Base-by-base conservation (phyloP, 2,888 invertebrate genomes). In the Limnephilus rhombicus region DNA sequence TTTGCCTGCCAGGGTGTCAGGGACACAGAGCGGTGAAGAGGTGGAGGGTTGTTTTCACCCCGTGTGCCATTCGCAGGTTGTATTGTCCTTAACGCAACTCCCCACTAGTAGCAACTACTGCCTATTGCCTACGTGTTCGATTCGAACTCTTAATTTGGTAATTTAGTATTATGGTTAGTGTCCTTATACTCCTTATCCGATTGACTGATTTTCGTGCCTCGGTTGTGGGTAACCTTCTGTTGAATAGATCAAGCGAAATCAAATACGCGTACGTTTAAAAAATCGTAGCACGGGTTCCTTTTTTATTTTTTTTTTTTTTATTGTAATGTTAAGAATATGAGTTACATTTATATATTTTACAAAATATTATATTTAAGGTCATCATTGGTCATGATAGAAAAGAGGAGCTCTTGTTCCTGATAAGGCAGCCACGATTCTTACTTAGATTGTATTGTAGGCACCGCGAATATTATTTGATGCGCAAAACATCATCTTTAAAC, bases 1-100 rank as follows among this genome's bases (percentile, higher is more conserved):
- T 93, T 93, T 93, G 80, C 83, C 90, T 49, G 82, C 80, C 82
- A 81, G 92, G 91, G 92, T 89, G 82, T 89, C 91, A 90, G 92
- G 91, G 80, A 31, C 89, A 53, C 92, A 24, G 83, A 82, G 81
- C 53, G 85, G 45, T 49, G 89, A 91, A 81, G 91, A 29, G 68
- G 85, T 31, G 85, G 86, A 83, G 85, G 91, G 85, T 34, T 80
- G 83, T 45, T 49, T 31, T 53, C 81, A 68, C 89, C 86, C 89
- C 45, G 86, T 81, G 91, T 90, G 85, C 92, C 92, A 92, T 92
- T 93, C 89, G 90, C 92, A 92, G 90, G 90, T 85, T 88, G 92
- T 87, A 92, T 92, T 93, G 93, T 93, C 90, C 86, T 91, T 87
- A 89, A 83, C 91, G 89, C 89, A 89, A 34, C 83, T 45, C 49